These are phyloP conservation scores for Macaca fascicularis DNA, from an alignment of 2,113 vertebrate species.

Conservation along the genomic window T2T-MFA8v1.1 NC_088384.1:77176501-77177000, in stretches of 20 bases:
- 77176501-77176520: neutral
- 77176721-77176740: slow-evolving; percentile 14
- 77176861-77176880: neutral
- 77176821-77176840: neutral
- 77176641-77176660: slow-evolving; percentile 14
- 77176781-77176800: slow-evolving; percentile 19
- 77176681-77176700: neutral
- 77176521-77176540: neutral
- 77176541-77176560: neutral
- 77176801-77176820: neutral
- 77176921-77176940: neutral
- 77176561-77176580: neutral
- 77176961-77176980: neutral
- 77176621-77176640: neutral
- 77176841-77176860: neutral
- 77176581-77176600: neutral
- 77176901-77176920: slow-evolving; percentile 38
- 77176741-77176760: slow-evolving; percentile 27
- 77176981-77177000: neutral
- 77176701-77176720: neutral
- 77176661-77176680: neutral
- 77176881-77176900: neutral
- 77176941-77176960: neutral
- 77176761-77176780: neutral
- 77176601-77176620: neutral